Evolutionary conservation across 2,113 vertebrate genomes (phyloP), one percentile per base, ranked within the genome.

Genomic region (Callipepla squamata): DNA sequence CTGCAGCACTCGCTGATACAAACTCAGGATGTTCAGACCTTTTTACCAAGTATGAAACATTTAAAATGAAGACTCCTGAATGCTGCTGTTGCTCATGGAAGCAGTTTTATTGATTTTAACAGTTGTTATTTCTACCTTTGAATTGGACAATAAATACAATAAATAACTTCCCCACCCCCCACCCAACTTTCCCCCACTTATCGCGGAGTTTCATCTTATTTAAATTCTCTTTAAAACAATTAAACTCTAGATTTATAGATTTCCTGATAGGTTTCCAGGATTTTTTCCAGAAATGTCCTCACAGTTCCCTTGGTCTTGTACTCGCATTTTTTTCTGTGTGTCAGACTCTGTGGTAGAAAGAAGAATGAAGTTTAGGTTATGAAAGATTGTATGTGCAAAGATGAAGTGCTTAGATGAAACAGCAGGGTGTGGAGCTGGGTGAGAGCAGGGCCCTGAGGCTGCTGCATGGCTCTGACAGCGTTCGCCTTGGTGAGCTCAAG

Each of bases 141-240:
- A 15, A 62, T 50, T 53, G 12, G 23, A 30, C 51, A 95, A 96
- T 96, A 96, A 96, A 96, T 96, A 96, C 57, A 96, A 97, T 96
- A 97, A 96, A 96, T 96, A 96, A 88, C 48, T 66, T 61, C 34
- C 58, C 28, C 26, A 59, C 23, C 6, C 68, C 4, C 6, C 36
- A 36, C 36, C 36, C 36, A 36, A 36, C 36, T 36, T 36, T 85
- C 40, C 12, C 40, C 40, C 40, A 78, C 30, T 66, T 75, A 32
- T 44, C 0, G 11, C 72, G 67, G 45, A 50, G 17, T 15, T 84
- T 40, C 9, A 4, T 1, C 2, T 28, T 34, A 28, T 6, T 38
- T 23, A 36, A 68, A 78, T 11, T 13, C 69, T 58, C 53, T 30
- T 57, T 21, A 4, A 11, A 62, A 40, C 23, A 55, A 19, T 16